Evolutionary conservation across 2,797 vertebrate species (phyloP), one percentile per base, ranked within the genome.

Genomic region (Epinephelus awoara): DNA sequence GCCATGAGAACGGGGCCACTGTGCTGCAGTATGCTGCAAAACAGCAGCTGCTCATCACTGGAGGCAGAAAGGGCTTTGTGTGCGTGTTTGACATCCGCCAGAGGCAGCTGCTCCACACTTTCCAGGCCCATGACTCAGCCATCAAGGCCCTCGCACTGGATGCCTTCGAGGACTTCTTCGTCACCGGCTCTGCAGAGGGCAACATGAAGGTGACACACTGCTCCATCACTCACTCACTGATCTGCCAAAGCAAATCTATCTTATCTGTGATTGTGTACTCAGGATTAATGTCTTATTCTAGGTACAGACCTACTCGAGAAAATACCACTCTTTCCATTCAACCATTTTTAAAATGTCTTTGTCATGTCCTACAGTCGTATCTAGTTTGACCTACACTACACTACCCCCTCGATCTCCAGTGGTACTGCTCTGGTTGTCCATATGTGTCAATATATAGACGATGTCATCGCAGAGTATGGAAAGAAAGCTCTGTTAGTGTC

Each of bases 1-100:
- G 98, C 87, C 98, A 99, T 1, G 98, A 99, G 59, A 97, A 98
- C 0, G 98, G 98, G 46, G 97, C 98, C 89, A 99, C 98, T 0
- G 98, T 99, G 27, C 96, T 99, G 51, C 97, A 99, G 79, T 99
- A 99, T 3, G 97, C 97, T 34, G 96, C 97, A 1, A 99, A 97
- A 73, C 98, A 98, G 81, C 98, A 99, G 68, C 95, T 99, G 73
- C 94, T 99, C 1, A 96, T 99, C 89, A 97, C 98, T 0, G 98
- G 98, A 15, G 98, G 98, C 11, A 94, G 98, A 70, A 99, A 98
- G 89, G 98, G 98, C 46, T 96, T 93, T 0, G 85, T 99, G 91
- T 98, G 96, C 74, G 89, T 99, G 87, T 99, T 99, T 67, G 98
- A 99, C 93, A 97, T 99, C 93, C 95, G 98, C 23, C 98, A 99